Evolutionary conservation across 1,140 invertebrate genomes (phyloP), one percentile per base, ranked within the genome.

Genomic region (Zophobas morio): DNA sequence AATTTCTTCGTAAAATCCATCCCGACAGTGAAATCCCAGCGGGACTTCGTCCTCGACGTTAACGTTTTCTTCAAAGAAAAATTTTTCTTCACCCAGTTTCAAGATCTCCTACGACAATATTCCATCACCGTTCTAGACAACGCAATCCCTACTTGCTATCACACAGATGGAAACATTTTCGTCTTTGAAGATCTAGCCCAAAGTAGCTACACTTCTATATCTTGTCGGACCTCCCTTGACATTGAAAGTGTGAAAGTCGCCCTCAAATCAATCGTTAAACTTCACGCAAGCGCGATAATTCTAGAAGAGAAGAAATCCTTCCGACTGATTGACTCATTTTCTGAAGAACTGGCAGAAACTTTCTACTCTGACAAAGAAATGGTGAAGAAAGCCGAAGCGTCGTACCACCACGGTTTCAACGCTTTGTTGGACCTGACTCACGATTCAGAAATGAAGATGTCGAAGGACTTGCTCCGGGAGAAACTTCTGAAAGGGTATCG

Each of bases 221-320:
- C 47, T 39, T 73, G 73, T n/a, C 66, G 76, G 32, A 32, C 8
- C 39, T 49, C 49, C 20, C 40, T 79, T 1, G 37, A 42, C 0
- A 78, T 71, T 46, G 74, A 78, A n/a, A 46, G 40, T 33, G 37
- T 81, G 3, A 73, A 54, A 60, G 49, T 70, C 1, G 74, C 51
- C 8, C 53, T 79, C 1, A 35, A 42, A 32, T 47, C 76, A 51
- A 32, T 83, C 3, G 81, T 78, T 1, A 82, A 81, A 70, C 60
- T 84, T 4, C 81, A 83, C 36, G 78, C 81, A 6, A 75, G 75
- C 46, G 75, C 60, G 20, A 56, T 82, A 20, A 77, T 83, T 39
- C 49, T 78, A 1, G 83, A 84, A 76, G 79, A 84, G 51, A 72
- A 70, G 32, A 60, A 85, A 6, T 80, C 82, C 1, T 75, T 47